A percentile compares a stretch with the other conserved stretches of the same genome.
Evolutionary conservation across 2,113 vertebrate genomes (phyloP).

Genomic region (Andinoacara biseriatus): DNA sequence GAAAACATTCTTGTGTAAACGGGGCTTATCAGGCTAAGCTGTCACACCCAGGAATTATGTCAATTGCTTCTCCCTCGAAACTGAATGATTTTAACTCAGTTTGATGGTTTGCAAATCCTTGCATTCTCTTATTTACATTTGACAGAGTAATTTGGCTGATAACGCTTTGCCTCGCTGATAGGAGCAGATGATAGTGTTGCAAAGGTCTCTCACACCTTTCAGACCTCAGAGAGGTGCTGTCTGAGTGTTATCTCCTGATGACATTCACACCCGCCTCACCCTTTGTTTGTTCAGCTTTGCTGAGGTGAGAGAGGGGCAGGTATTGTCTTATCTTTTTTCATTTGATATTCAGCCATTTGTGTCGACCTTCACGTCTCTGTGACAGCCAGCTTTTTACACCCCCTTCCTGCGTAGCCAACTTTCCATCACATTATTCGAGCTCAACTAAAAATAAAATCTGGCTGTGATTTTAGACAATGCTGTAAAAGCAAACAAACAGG

Average conservation of each 20-base stretch:
- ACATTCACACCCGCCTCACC: neutral
- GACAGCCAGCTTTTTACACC: conserved; percentile 3
- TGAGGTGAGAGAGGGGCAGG: neutral
- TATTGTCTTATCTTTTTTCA: neutral
- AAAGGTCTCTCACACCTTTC: neutral
- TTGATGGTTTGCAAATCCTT: neutral
- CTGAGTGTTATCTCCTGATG: neutral
- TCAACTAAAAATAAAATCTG: too few species aligned
- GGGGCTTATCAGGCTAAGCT: neutral
- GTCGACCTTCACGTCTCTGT: neutral
- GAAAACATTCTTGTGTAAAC: too few species aligned
- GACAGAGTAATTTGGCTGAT: neutral
- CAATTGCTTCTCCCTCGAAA: neutral
- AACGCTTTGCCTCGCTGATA: neutral
- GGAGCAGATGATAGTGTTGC: neutral
- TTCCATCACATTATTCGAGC: neutral
- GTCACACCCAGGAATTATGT: neutral
- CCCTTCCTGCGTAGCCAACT: neutral
- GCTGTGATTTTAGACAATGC: too few species aligned
- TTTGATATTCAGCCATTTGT: neutral
- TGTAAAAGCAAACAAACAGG: too few species aligned
- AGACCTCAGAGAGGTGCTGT: neutral
- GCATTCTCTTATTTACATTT: neutral
- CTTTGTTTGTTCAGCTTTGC: neutral
- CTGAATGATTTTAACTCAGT: neutral